phyloP scores from a whole-genome alignment of 2,888 invertebrate species.

The Tiliacea citrago region DNA sequence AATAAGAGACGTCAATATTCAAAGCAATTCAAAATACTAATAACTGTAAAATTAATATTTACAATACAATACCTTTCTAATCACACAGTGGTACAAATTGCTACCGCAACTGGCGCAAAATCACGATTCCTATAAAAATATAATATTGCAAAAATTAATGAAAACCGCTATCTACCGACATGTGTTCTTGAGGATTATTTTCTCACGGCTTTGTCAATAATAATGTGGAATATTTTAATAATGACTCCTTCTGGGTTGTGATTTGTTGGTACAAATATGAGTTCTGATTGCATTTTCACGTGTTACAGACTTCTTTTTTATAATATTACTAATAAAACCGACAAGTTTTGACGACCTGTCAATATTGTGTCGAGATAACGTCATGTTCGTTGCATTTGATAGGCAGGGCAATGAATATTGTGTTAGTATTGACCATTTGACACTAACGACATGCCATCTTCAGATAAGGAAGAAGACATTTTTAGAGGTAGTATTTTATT shows the following conservation, averaged over 20 bases:
- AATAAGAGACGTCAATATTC: conserved; percentile 8
- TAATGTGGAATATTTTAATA: conserved; percentile 60
- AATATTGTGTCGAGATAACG: conserved; percentile 69
- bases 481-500: not conserved
- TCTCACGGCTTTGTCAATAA: conserved; percentile 75
- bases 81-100: conserved; percentile 57
- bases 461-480: not conserved
- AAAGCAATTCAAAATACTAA: conserved; percentile 40
- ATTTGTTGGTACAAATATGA: conserved; percentile 41
- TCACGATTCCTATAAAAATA: conserved; percentile 56
- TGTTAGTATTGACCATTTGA: conserved; percentile 12
- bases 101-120: conserved; percentile 55
- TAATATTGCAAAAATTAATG: conserved; percentile 76
- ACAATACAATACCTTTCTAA: conserved; percentile 65
- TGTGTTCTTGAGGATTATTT: conserved; percentile 67
- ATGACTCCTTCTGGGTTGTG: conserved; percentile 44
- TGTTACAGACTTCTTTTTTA: conserved; percentile 23
- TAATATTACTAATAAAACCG: conserved; percentile 50
- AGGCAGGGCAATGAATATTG: conserved; percentile 43
- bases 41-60: conserved; percentile 62
- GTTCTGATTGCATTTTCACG: conserved; percentile 37
- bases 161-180: conserved; percentile 72
- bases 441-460: not conserved
- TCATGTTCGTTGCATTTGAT: conserved; percentile 55
- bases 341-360: conserved; percentile 65